Conservation (phyloP, 2,113 vertebrate species). For the Sinosuthora webbiana region DNA sequence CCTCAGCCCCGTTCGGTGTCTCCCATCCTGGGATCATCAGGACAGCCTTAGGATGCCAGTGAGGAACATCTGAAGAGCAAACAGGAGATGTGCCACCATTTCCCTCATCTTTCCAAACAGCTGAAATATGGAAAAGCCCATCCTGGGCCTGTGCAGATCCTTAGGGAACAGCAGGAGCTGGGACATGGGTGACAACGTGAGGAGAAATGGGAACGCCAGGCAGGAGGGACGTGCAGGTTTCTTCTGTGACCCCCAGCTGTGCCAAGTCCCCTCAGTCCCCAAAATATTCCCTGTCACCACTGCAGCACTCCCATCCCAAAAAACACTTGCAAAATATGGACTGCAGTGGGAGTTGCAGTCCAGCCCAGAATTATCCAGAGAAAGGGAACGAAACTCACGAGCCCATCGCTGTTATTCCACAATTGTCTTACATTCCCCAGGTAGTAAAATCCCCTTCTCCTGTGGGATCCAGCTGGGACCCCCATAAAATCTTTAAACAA, state of each 20-base stretch:
- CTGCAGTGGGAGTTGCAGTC: background rate
- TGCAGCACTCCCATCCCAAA: background rate
- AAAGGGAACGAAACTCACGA: background rate
- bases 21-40: background rate
- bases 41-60: background rate
- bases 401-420: fast-evolving
- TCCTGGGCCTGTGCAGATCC: background rate
- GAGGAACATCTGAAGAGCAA: background rate
- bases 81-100: background rate
- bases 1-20: background rate
- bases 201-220: fast-evolving
- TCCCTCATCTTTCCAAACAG: background rate
- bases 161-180: background rate
- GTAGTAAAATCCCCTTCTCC: background rate
- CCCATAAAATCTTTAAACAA: background rate
- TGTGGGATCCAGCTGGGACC: background rate
- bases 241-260: background rate
- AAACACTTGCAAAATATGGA: fast-evolving
- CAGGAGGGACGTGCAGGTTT: background rate
- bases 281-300: background rate
- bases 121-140: background rate
- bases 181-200: background rate
- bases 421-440: background rate
- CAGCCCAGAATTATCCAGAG: background rate
- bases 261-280: too few species aligned